Evolutionary conservation across 2,888 invertebrate species (phyloP).

Genomic region (Agrochola circellaris): DNA sequence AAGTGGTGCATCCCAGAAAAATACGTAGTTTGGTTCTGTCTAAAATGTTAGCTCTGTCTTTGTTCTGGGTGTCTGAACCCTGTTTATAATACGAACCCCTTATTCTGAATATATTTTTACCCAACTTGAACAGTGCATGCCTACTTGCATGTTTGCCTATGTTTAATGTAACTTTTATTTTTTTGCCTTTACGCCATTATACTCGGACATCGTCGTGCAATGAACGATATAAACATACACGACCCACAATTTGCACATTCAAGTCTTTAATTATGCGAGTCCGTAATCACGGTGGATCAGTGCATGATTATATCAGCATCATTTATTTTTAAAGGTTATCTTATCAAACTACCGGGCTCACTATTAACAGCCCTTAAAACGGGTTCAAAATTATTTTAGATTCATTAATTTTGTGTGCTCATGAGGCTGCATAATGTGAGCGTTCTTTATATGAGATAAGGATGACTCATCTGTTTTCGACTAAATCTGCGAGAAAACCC

Average conservation of each 20-base stretch:
- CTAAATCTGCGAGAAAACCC: background rate
- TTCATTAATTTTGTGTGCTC: constrained; percentile 1
- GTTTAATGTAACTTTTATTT: too few species aligned
- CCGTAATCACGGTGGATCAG: constrained; percentile 19
- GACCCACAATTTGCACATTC: constrained; percentile 25
- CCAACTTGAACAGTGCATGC: background rate
- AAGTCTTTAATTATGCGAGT: constrained; percentile 39
- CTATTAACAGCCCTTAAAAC: constrained; percentile 43
- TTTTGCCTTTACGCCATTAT: background rate
- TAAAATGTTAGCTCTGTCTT: background rate
- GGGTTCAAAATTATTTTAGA: constrained; percentile 4
- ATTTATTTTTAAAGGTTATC: constrained; percentile 41
- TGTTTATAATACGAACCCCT: background rate
- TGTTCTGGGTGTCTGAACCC: background rate
- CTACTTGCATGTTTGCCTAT: too few species aligned
- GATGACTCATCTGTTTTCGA: constrained; percentile 4
- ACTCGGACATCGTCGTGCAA: background rate
- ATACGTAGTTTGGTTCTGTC: background rate
- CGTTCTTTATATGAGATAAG: background rate
- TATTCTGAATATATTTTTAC: background rate
- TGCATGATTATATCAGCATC: constrained; percentile 41
- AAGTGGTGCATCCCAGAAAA: background rate
- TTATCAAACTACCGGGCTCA: constrained; percentile 20
- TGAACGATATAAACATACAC: constrained; percentile 1
- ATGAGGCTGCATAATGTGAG: background rate